Evolutionary conservation across 2,797 vertebrate genomes (phyloP).

Genomic region (Phoeniculus purpureus): DNA sequence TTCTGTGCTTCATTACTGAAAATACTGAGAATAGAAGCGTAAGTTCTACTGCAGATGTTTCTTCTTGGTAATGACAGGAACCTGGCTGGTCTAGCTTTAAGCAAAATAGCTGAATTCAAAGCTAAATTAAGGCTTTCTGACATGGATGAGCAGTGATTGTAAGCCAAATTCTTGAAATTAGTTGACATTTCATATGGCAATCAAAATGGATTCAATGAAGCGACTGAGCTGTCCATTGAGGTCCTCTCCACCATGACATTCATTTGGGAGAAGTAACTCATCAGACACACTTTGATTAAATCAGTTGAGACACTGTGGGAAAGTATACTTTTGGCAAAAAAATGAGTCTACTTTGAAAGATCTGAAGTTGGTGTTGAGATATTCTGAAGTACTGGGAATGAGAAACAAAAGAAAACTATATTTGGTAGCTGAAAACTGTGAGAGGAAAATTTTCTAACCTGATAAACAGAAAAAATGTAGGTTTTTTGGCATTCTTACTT

Average conservation of each 20-base stretch:
- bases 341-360: constrained; percentile 28
- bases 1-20: neutral
- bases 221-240: constrained; percentile 61
- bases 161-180: constrained; percentile 63
- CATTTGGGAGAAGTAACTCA: constrained; percentile 49
- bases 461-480: neutral
- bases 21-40: neutral
- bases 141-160: constrained; percentile 45
- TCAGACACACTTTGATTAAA: constrained; percentile 52
- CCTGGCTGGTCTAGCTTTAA: constrained; percentile 39
- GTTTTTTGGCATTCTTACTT: neutral
- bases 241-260: constrained; percentile 67
- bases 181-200: constrained; percentile 60
- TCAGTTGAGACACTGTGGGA: constrained; percentile 53
- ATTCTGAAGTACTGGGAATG: neutral
- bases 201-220: constrained; percentile 68
- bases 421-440: neutral
- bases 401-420: neutral
- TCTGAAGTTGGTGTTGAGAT: neutral
- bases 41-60: constrained; percentile 18
- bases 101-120: constrained; percentile 50
- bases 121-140: constrained; percentile 49
- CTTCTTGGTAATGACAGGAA: constrained; percentile 45
- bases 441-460: neutral
- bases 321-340: constrained; percentile 13